Evolutionary conservation across 2,888 invertebrate genomes (phyloP).

Genomic region (Drosophila limbata): DNA sequence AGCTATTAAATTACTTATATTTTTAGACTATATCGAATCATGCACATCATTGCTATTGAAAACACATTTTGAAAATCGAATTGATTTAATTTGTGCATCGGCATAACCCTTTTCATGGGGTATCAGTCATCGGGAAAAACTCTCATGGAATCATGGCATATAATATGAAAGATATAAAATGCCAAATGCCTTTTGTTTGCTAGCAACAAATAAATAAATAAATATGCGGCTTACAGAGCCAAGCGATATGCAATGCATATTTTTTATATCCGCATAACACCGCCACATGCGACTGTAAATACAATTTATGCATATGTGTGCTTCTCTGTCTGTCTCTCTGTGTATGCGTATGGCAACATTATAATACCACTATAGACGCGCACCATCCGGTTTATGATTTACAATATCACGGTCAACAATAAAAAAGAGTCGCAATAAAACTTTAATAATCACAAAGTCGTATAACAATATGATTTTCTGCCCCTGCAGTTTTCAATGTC

Average conservation of each 20-base stretch:
- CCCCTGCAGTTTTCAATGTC: constrained; percentile 48
- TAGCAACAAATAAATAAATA: constrained; percentile 60
- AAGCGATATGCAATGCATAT: constrained; percentile 57
- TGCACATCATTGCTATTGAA: constrained; percentile 1
- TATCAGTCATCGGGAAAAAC: constrained; percentile 18
- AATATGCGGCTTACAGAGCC: constrained; percentile 67
- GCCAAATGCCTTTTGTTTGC: constrained; percentile 66
- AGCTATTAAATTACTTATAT: not conserved
- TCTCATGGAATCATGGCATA: constrained; percentile 27
- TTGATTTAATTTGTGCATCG: constrained; percentile 38
- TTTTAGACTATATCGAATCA: not conserved
- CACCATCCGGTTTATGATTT: constrained; percentile 61
- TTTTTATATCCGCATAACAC: constrained; percentile 49
- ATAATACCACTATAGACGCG: constrained; percentile 51
- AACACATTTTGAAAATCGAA: constrained; percentile 36
- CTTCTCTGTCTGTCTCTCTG: constrained; percentile 3
- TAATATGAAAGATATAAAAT: constrained; percentile 57
- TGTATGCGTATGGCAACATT: constrained; percentile 38
- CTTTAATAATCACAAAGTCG: constrained; percentile 47
- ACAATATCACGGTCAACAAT: constrained; percentile 59
- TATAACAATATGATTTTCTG: constrained; percentile 45
- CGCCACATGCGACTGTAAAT: constrained; percentile 60
- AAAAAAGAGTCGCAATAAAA: constrained; percentile 49
- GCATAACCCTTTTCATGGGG: constrained; percentile 15
- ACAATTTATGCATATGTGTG: constrained; percentile 56